Base-by-base conservation (phyloP, 2,113 vertebrate genomes). In the Ictalurus punctatus region DNA sequence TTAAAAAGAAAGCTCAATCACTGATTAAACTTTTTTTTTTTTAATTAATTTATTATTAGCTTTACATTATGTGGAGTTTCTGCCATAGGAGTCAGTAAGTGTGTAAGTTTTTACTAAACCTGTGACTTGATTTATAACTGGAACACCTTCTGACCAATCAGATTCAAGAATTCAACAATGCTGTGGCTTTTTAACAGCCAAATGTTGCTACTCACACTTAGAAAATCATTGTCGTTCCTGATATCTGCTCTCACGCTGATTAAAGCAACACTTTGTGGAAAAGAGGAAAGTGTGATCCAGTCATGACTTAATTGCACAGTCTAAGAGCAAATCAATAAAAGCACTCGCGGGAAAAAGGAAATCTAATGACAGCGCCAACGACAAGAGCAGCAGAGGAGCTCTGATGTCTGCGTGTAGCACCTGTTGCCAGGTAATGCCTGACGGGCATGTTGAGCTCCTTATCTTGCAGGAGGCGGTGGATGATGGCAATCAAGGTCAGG, bases 391-490 rank as follows among this genome's bases (percentile, higher is more conserved):
- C 37, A 30, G 16, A 23, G 23, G 37, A 56, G n/a, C 30, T 44
- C 40, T n/a, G 85, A 48, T 17, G 56, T 52, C 83, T 25, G 44
- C 13, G 25, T 44, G 27, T 52, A 21, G 87, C 73, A 90, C 90
- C 86, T 92, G 90, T 91, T 92, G 90, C 88, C 86, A 90, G 86
- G 84, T 91, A 87, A 91, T 88, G 59, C n/a, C 59, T 84, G 80
- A 65, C 74, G 30, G 87, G 27, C 56, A 84, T 87, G 59, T 69
- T 19, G 16, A 10, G 23, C 71, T 14, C 40, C 71, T 87, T 85
- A 85, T 85, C 87, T 76, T n/a, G n/a, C 25, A 16, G 54, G 19
- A 69, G 76, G 56, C 56, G 44, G 90, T 19, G 7, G 82, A 63
- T 14, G 84, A 85, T 54, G 79, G n/a, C 69, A 56, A 54, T 54